These are phyloP conservation scores for Melieria picta DNA, from an alignment of 2,888 invertebrate genomes.

Conservation along the genomic window DNA sequence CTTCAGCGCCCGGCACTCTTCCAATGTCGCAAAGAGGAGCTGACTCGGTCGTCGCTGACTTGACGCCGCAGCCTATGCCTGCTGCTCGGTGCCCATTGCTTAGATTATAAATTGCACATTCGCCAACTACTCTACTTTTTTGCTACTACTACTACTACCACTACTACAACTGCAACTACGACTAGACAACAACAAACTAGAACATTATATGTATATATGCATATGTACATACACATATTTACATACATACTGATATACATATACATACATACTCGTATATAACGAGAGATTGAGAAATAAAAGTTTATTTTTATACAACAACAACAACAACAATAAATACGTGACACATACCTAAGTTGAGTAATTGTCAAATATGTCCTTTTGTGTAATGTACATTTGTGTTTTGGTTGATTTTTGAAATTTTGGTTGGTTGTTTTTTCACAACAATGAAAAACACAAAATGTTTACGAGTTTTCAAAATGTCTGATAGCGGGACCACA, in stretches of 20 bases:
- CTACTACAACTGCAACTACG: not conserved
- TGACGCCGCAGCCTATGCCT: too few species aligned
- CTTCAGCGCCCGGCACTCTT: too few species aligned
- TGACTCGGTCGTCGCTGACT: too few species aligned
- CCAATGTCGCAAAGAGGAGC: too few species aligned
- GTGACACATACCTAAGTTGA: too few species aligned
- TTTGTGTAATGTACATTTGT: conserved; percentile 16
- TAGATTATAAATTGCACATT: too few species aligned
- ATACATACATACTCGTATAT: conserved; percentile 19
- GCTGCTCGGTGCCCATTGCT: too few species aligned
- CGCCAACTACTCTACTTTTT: not conserved
- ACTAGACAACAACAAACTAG: too few species aligned
- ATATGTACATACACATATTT: conserved; percentile 6
- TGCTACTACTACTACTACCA: not conserved
- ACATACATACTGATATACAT: not conserved
- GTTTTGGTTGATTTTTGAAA: conserved; percentile 18
- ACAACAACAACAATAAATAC: not conserved
- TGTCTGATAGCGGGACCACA: conserved; percentile 68
- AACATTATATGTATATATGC: conserved; percentile 3
- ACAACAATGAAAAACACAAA: conserved; percentile 52
- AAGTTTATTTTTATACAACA: not conserved
- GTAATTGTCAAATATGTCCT: too few species aligned
- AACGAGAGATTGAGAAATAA: not conserved
- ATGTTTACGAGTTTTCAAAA: conserved; percentile 64
- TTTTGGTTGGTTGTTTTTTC: conserved; percentile 20